A percentile compares a stretch with the other conserved stretches of the same genome.
Evolutionary conservation across 2,888 invertebrate genomes (phyloP).

Genomic region (Chloromyia formosa): DNA sequence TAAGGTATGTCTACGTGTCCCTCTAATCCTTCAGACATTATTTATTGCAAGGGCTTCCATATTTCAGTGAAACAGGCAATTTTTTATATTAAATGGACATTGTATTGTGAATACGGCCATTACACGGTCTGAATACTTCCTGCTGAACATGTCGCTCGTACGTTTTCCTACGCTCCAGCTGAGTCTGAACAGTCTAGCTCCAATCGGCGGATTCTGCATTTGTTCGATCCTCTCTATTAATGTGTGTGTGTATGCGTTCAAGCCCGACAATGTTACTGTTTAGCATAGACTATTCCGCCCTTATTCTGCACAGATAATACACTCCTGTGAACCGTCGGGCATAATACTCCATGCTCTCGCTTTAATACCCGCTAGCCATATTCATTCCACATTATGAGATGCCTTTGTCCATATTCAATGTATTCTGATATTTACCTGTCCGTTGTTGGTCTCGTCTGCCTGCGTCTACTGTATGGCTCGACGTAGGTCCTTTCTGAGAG

Average conservation of each 20-base stretch:
- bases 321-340: background rate
- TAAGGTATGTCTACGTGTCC: constrained; percentile 24
- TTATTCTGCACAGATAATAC: constrained; percentile 4
- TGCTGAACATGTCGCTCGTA: background rate
- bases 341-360: constrained; percentile 7
- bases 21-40: constrained; percentile 45
- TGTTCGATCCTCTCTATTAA: background rate
- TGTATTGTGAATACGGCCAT: constrained; percentile 49
- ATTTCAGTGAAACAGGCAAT: constrained; percentile 50
- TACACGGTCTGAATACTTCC: constrained; percentile 47
- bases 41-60: constrained; percentile 48
- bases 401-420: constrained; percentile 41
- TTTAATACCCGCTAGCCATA: constrained; percentile 38
- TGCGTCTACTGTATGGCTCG: background rate
- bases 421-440: constrained; percentile 38
- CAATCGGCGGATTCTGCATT: constrained; percentile 32
- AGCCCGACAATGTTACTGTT: background rate
- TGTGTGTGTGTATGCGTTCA: background rate
- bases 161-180: background rate
- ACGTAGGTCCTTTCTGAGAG: too few relatives aligned
- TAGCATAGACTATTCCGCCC: constrained; percentile 15
- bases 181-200: constrained; percentile 8
- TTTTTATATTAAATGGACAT: constrained; percentile 50
- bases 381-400: constrained; percentile 40
- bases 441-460: constrained; percentile 1